A percentile compares a stretch with the other conserved stretches of the same genome.
Conservation (phyloP, 1,140 invertebrate genomes). For the Stegodyphus dumicola region DNA sequence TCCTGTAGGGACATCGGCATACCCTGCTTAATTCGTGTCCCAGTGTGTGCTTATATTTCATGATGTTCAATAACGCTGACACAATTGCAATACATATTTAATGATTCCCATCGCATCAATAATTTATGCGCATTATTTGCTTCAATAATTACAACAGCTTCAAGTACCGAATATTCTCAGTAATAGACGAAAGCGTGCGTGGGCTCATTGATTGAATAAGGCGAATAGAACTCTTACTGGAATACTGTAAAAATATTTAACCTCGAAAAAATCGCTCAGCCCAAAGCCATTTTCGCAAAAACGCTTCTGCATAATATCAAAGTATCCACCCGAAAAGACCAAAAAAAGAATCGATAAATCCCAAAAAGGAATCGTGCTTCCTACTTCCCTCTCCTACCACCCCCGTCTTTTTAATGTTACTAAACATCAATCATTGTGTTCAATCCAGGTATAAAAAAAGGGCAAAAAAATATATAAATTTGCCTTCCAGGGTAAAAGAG, state of each 20-base stretch:
- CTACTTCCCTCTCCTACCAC: slow-evolving; percentile 5
- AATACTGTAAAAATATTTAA: slow-evolving; percentile 56
- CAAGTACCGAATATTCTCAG: no score
- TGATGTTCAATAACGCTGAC: no score
- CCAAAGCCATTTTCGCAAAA: slow-evolving; percentile 56
- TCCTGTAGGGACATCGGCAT: no score
- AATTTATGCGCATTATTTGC: slow-evolving; percentile 3
- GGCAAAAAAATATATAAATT: slow-evolving; percentile 26
- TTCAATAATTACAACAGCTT: neutral
- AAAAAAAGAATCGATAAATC: slow-evolving; percentile 54
- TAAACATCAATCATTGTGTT: slow-evolving; percentile 61
- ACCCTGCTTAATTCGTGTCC: no score
- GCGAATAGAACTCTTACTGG: neutral
- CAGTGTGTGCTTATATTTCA: no score
- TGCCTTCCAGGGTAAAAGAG: slow-evolving; percentile 38
- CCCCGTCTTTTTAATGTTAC: slow-evolving; percentile 59
- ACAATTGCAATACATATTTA: no score
- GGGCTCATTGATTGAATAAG: no score
- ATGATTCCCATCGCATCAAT: slow-evolving; percentile 15
- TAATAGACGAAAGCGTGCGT: no score
- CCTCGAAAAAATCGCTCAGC: slow-evolving; percentile 23
- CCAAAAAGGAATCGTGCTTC: slow-evolving; percentile 42
- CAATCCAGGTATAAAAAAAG: slow-evolving; percentile 59
- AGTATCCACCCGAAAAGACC: slow-evolving; percentile 47
- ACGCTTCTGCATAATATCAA: slow-evolving; percentile 60